Evolutionary conservation across 2,888 invertebrate species (phyloP).

Genomic region (Cryptocephalus primarius): DNA sequence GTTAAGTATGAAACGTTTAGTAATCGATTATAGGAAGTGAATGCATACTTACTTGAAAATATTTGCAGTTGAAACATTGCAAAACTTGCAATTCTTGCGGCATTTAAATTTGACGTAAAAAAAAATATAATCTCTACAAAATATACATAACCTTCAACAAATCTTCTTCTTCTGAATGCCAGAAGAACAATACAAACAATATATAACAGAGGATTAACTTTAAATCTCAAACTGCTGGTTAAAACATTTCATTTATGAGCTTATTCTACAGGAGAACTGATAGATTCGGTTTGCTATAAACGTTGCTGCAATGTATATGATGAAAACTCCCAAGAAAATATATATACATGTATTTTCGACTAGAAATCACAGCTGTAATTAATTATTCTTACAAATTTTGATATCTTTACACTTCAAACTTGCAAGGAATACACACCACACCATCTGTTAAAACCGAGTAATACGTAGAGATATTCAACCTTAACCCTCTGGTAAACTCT

Average conservation of each 20-base stretch:
- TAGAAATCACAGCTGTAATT: background rate
- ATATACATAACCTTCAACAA: background rate
- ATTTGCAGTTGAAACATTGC: background rate
- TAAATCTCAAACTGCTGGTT: no score
- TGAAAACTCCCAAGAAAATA: background rate
- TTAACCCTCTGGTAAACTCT: constrained; percentile 49
- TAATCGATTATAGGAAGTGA: no score
- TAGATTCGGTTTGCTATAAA: no score
- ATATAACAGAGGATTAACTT: no score
- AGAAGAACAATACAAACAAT: no score
- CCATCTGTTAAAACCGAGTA: constrained; percentile 88
- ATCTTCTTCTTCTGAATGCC: no score
- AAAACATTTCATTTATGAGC: no score
- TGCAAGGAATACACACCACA: constrained; percentile 87
- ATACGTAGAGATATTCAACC: constrained; percentile 77
- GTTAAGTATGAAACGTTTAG: no score
- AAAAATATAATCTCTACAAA: no score
- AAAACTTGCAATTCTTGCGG: background rate
- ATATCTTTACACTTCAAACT: constrained; percentile 51
- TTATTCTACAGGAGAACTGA: no score
- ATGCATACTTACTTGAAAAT: background rate
- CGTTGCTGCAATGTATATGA: no score
- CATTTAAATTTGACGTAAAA: background rate
- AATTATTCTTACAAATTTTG: background rate
- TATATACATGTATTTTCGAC: background rate